These are phyloP conservation scores for Nestor notabilis DNA, from an alignment of 2,113 vertebrate genomes.

Conservation along the genomic window DNA sequence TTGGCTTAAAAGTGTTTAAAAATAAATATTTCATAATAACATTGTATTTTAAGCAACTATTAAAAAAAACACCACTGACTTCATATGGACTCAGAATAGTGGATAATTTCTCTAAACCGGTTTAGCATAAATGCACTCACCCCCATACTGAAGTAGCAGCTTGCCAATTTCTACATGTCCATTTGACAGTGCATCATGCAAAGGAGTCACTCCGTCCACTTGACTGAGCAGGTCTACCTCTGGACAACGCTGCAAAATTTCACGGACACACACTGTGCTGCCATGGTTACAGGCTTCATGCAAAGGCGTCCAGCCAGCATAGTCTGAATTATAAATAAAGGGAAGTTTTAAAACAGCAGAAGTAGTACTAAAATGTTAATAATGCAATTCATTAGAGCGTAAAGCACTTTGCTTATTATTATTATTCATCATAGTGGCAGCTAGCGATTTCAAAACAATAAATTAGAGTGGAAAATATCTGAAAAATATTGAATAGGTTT, in stretches of 20 bases:
- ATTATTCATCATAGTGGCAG: neutral
- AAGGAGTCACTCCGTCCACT: constrained; percentile 92
- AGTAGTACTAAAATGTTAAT: constrained; percentile 53
- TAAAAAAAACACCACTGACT: constrained; percentile 25
- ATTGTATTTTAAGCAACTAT: neutral
- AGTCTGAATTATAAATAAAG: constrained; percentile 87
- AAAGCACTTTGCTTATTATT: neutral
- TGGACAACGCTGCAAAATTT: constrained; percentile 87
- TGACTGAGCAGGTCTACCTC: constrained; percentile 86
- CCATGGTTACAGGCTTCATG: constrained; percentile 98
- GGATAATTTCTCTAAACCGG: constrained; percentile 52
- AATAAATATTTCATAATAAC: constrained; percentile 9
- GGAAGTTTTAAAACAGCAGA: constrained; percentile 77
- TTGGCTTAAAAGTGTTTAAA: constrained; percentile 45
- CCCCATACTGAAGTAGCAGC: constrained; percentile 88
- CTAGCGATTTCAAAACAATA: neutral
- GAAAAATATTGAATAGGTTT: neutral
- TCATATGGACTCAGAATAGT: constrained; percentile 5
- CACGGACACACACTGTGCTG: constrained; percentile 88
- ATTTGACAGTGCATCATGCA: constrained; percentile 90
- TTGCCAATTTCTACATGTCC: constrained; percentile 89
- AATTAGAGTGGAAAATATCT: neutral
- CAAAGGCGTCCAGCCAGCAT: constrained; percentile 95
- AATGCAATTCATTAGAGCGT: neutral
- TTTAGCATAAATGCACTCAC: constrained; percentile 79